Base-by-base conservation (phyloP, 2,888 invertebrate species). In the Melieria crassipennis region DNA sequence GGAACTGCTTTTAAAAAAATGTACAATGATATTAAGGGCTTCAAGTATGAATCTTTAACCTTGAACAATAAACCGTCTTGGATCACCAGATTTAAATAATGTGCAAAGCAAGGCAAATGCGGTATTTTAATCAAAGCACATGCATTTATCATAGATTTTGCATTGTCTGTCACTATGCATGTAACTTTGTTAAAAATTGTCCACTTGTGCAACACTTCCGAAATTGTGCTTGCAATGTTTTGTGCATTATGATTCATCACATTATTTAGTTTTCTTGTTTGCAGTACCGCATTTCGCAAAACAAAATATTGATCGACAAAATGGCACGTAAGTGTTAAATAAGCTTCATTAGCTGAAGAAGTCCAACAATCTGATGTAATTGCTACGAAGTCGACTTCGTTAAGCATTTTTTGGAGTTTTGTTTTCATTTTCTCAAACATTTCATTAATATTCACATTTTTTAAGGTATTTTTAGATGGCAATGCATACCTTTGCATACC, bases 111-210 rank as follows among this genome's bases (percentile, higher is more conserved):
- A 5, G 42, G 42, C 10, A 60, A 43, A 45, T 60, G 58, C 43
- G 43, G 58, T 60, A 43, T 60, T 60, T 60, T 45, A 43, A 60
- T 42, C 45, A 60, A 4, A 43, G 2, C 45, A 45, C 58, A 60
- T 60, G 43, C 58, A 10, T 43, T 42, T 11, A 60, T 43, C 43
- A 60, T 60, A 57, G 30, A 5, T 57, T 57, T 57, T 13, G 6
- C 57, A 57, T 57, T 57, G 56, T 56, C 56, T 56, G 56, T 56
- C 11, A 56, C 56, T 13, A 56, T 56, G 56, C 56, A 56, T 6
- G 50, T 7, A n/a, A 56, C 56, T 56, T 56, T 56, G 6, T 56
- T 56, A 56, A 56, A 56, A 56, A 56, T 10, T 56, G 7, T 13
- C 56, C 56, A 56, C 16, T 56, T 16, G 16, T 56, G 11, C n/a